Evolutionary conservation across 2,888 invertebrate species (phyloP), one percentile per base, ranked within the genome.

Genomic region (Cephus sareptanus): DNA sequence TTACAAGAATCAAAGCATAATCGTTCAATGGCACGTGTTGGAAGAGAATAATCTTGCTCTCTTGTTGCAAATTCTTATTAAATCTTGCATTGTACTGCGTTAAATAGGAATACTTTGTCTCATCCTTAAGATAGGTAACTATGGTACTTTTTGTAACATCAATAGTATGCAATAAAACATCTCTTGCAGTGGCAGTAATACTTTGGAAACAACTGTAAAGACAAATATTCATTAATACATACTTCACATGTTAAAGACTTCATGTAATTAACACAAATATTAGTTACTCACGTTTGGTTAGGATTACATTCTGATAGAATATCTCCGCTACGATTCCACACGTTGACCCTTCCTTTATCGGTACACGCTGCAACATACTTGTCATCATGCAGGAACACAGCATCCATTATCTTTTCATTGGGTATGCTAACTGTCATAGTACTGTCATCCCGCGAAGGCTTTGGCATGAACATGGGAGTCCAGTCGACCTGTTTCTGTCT

Each of bases 1-100:
- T 89, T n/a, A 91, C 87, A 15, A 91, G 85, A 9, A 91, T 83
- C 69, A 91, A 82, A 1, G 87, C 87, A 81, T 86, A 84, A n/a
- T 81, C 82, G 34, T 82, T 82, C 1, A 56, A 30, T 30, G 88
- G 87, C 40, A 87, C 79, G 33, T 85, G 83, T 75, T 83, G 78
- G 70, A 89, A 87, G 77, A 87, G 87, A 69, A 91, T 84, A 11
- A 90, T 82, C 33, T 86, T 87, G 77, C 80, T 80, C 30, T 56
- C 78, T 9, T 82, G 78, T 3, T 87, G 75, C 70, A 81, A 82
- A 56, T 56, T 56, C 23, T 56, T 56, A 23, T 56, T 56, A 9
- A 23, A 56, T 56, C 56, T 56, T 34, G 87, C 81, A 82, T 90
- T 90, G 73, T 86, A 90, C 56, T 83, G 85, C 3, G 89, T 81